Conservation (phyloP, 2,113 vertebrate species). For the Xenus cinereus region DNA sequence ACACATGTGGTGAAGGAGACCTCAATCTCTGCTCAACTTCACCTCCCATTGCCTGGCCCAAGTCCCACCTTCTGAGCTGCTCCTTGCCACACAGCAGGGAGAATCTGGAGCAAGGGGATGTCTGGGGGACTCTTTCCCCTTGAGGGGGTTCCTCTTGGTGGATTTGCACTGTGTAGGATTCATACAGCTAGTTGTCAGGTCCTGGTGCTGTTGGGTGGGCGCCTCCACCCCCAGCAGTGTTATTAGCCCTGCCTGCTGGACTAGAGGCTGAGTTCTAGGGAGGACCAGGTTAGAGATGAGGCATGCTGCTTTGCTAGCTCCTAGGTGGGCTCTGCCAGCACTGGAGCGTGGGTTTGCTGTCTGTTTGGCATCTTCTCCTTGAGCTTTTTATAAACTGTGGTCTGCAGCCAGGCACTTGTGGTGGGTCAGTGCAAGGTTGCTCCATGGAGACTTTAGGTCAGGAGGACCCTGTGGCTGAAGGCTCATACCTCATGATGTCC, state of each 20-base stretch:
- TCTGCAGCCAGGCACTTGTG: background rate
- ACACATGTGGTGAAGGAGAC: background rate
- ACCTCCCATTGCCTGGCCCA: background rate
- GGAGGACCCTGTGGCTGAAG: background rate
- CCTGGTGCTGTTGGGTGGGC: background rate
- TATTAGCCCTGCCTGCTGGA: background rate
- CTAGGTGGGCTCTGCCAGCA: background rate
- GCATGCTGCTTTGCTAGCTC: fast-evolving
- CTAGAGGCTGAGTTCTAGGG: background rate
- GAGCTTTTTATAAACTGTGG: background rate
- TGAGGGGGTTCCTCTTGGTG: fast-evolving
- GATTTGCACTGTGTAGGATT: background rate
- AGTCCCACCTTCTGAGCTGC: background rate
- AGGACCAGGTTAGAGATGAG: background rate
- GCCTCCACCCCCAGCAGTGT: background rate
- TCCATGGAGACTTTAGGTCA: background rate
- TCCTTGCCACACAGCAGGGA: background rate
- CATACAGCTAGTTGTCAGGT: background rate
- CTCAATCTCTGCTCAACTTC: background rate
- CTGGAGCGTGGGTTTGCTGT: background rate
- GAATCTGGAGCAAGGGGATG: no score
- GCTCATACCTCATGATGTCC: fast-evolving
- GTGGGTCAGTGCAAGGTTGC: background rate
- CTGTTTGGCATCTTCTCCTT: background rate
- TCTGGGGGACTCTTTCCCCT: background rate